Conservation (phyloP, 2,797 vertebrate species). For the Hippoglossus hippoglossus region DNA sequence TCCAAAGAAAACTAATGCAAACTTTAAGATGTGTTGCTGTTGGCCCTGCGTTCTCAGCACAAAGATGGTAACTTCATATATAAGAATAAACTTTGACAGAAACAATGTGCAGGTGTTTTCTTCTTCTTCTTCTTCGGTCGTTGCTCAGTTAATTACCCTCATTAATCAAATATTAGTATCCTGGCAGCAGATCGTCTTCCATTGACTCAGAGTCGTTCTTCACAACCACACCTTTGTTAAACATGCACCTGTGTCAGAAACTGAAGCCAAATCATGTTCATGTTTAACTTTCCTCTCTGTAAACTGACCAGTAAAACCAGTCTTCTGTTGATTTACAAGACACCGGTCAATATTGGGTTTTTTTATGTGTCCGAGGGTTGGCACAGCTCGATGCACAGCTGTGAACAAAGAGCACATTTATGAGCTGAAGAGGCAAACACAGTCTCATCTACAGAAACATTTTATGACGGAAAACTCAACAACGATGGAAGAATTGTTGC, state of each 20-base stretch:
- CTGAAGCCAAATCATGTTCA: constrained; percentile 5
- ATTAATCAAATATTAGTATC: neutral
- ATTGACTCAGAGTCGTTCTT: neutral
- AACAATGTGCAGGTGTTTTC: neutral
- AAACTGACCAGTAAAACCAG: constrained; percentile 24
- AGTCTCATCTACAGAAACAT: too few relatives aligned
- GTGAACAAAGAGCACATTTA: neutral
- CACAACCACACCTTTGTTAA: constrained; percentile 6
- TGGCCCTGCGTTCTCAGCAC: too few relatives aligned
- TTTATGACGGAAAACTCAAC: too few relatives aligned
- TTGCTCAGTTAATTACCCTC: neutral
- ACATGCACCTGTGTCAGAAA: constrained; percentile 10
- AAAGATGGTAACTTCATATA: too few relatives aligned
- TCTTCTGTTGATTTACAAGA: neutral
- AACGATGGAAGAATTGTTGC: too few relatives aligned
- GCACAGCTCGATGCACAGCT: neutral
- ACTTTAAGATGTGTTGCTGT: too few relatives aligned
- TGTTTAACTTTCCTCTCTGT: neutral
- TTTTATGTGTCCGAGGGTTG: neutral
- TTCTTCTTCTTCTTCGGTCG: neutral
- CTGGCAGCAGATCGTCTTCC: constrained; percentile 5
- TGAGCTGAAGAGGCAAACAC: too few relatives aligned
- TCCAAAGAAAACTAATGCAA: too few relatives aligned
- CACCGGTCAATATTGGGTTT: neutral
- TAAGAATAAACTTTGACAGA: too few relatives aligned